Evolutionary conservation across 2,888 invertebrate genomes (phyloP).

Genomic region (Norana najaformis): DNA sequence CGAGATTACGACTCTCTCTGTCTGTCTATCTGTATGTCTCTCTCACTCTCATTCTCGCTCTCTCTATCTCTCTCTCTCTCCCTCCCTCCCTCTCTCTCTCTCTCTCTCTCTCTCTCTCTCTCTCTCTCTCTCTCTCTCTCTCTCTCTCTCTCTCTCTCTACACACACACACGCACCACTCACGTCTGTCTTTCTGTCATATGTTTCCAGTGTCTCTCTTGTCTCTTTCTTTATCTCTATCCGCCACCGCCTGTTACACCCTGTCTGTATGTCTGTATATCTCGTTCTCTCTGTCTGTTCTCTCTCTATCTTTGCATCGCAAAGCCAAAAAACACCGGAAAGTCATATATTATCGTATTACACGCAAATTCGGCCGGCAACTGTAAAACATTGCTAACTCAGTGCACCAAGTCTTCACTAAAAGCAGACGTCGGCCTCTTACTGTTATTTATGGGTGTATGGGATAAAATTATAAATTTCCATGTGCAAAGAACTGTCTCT

Average conservation of each 20-base stretch:
- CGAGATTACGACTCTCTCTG: too few species aligned
- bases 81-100: constrained; percentile 1
- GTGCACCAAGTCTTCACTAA: not conserved
- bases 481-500: too few species aligned
- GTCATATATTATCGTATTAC: not conserved
- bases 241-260: not conserved
- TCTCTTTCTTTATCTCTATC: not conserved
- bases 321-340: not conserved
- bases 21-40: constrained; percentile 9
- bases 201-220: not conserved
- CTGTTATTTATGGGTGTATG: too few species aligned
- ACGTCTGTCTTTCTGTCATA: not conserved
- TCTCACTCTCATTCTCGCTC: constrained; percentile 14
- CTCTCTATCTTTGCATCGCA: not conserved
- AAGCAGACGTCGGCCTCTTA: not conserved
- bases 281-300: too few species aligned
- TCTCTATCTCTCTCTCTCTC: constrained; percentile 26
- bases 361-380: not conserved
- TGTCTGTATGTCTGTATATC: too few species aligned
- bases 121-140: not conserved
- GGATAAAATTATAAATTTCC: too few species aligned
- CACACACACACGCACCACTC: not conserved
- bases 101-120: not conserved
- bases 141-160: too few species aligned
- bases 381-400: not conserved